A percentile compares a stretch with the other conserved stretches of the same genome.
phyloP scores from a whole-genome alignment of 1,140 invertebrate species.

The Calephelis nemesis region DNA sequence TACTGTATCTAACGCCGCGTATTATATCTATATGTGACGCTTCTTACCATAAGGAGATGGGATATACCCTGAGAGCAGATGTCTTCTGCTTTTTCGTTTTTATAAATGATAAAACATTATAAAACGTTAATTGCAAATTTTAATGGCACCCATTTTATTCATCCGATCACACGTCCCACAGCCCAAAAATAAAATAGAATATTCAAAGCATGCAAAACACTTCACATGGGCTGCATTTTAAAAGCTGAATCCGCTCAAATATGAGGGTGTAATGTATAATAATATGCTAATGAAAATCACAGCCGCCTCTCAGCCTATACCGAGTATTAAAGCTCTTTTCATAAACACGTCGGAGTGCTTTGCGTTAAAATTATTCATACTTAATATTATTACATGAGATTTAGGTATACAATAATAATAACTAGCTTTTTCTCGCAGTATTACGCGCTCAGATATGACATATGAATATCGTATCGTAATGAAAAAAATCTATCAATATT shows the following conservation, averaged over 20 bases:
- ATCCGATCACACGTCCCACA: neutral
- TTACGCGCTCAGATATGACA: too few species aligned
- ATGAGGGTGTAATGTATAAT: constrained; percentile 6
- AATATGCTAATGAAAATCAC: constrained; percentile 14
- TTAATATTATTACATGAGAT: constrained; percentile 10
- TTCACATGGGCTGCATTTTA: constrained; percentile 2
- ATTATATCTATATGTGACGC: too few species aligned
- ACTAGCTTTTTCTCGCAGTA: neutral
- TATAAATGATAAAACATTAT: too few species aligned
- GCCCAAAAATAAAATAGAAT: constrained; percentile 1
- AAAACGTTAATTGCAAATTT: too few species aligned
- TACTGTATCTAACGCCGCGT: too few species aligned
- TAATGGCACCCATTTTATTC: too few species aligned
- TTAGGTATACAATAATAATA: neutral
- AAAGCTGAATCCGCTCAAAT: constrained; percentile 13
- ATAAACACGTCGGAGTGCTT: constrained; percentile 15
- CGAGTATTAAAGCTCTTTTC: constrained; percentile 13
- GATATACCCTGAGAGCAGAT: too few species aligned
- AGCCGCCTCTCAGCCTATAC: constrained; percentile 12
- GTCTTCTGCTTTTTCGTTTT: too few species aligned
- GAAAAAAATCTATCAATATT: too few species aligned
- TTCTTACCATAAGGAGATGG: too few species aligned
- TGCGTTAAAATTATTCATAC: constrained; percentile 14
- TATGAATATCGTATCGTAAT: too few species aligned
- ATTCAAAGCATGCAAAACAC: neutral